Evolutionary conservation across 2,888 invertebrate genomes (phyloP).

Genomic region (Tribolium freemani): DNA sequence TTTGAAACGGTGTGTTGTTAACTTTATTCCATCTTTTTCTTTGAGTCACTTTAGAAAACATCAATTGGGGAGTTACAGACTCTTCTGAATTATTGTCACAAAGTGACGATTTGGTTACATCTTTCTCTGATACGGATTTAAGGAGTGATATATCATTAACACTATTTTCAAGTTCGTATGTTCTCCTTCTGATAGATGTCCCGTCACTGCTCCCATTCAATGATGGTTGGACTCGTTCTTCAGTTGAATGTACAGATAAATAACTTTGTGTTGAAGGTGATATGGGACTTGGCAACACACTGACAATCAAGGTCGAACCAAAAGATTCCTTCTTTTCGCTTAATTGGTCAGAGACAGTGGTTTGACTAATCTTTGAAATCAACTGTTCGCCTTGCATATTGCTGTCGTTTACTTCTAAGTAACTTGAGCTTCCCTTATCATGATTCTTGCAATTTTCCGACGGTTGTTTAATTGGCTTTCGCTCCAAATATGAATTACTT

Average conservation of each 20-base stretch:
- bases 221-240: background rate
- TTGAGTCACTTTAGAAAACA: conserved; percentile 7
- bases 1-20: background rate
- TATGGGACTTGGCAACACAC: conserved; percentile 7
- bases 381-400: no score
- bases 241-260: background rate
- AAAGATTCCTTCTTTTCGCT: background rate
- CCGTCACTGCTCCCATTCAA: background rate
- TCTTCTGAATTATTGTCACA: background rate
- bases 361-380: background rate
- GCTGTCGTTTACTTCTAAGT: background rate
- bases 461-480: no score
- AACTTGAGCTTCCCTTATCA: background rate
- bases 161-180: conserved; percentile 31
- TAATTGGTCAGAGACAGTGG: background rate
- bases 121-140: background rate
- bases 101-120: background rate
- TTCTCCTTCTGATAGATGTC: conserved; percentile 15
- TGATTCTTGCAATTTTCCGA: no score
- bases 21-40: conserved; percentile 1
- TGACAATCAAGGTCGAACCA: background rate
- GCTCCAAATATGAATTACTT: background rate
- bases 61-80: background rate
- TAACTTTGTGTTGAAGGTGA: conserved; percentile 1
- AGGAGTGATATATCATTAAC: conserved; percentile 9